Base-by-base conservation (phyloP, 2,888 invertebrate genomes). In the Eurytoma californica region DNA sequence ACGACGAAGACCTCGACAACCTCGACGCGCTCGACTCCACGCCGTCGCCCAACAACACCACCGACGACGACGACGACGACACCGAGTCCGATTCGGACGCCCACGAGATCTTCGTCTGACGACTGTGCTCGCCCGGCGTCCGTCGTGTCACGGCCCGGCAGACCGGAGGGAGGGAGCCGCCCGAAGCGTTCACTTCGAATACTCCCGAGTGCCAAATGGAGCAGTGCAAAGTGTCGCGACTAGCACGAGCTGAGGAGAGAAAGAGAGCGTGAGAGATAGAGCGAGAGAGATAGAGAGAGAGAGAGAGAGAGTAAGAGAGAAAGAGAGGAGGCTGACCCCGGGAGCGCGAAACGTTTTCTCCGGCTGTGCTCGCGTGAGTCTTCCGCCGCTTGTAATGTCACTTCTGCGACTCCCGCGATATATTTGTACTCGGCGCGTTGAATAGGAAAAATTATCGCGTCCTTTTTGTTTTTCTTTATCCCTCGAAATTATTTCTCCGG, bases 151-250 rank as follows among this genome's bases (percentile, higher is more conserved):
- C 80, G 82, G 77, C 12, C 67, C 28, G 53, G 53, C 61, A 20
- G 63, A 14, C n/a, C 39, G n/a, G 13, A 20, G 69, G 58, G 69
- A 47, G 47, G 55, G 49, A 14, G 55, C 39, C 39, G 39, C 39
- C 39, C 39, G 39, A 39, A 39, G 39, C 39, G 39, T 39, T 39
- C 39, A 39, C 39, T 83, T 81, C 81, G 84, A 87, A 87, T 87
- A 88, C 86, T 88, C 87, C 84, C 84, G 86, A 86, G 87, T 87
- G 88, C 88, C 88, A 88, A 87, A 84, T 82, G 70, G 72, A 80
- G 74, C 74, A 73, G 74, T 80, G 77, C 77, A 77, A 74, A 77
- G 80, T 66, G 77, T 63, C 39, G 13, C 5, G 16, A 51, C 12
- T 30, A 80, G 24, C 39, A 39, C 39, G 39, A 39, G 39, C 39